Conservation (phyloP, 1,140 invertebrate species). For the Varroa destructor region DNA sequence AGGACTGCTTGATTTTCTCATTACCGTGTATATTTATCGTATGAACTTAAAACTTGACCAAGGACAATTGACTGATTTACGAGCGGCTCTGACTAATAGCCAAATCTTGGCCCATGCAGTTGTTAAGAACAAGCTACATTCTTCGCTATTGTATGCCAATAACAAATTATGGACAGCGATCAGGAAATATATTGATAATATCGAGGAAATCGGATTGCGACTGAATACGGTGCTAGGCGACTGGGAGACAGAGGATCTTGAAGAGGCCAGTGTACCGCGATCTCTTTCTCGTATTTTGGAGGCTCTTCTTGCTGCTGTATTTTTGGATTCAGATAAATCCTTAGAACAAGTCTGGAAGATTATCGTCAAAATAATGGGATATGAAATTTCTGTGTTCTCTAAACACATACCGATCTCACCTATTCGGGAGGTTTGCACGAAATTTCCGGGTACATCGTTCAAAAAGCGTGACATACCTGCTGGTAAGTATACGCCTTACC, state of each 20-base stretch:
- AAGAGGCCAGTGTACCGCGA: conserved; percentile 73
- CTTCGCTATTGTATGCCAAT: conserved; percentile 27
- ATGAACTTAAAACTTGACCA: conserved; percentile 53
- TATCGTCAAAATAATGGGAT: conserved; percentile 21
- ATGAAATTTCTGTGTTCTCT: conserved; percentile 16
- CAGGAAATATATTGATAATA: conserved; percentile 20
- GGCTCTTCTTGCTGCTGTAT: conserved; percentile 78
- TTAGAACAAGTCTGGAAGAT: conserved; percentile 68
- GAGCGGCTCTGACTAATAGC: conserved; percentile 89
- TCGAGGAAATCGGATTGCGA: conserved; percentile 9
- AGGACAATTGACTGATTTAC: conserved; percentile 73
- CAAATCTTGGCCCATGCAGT: conserved; percentile 76
- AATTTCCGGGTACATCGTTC: conserved; percentile 6
- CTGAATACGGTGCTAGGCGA: conserved; percentile 33
- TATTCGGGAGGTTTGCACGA: conserved; percentile 7
- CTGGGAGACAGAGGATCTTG: conserved; percentile 49
- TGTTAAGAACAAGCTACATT: conserved; percentile 48
- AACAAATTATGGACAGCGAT: conserved; percentile 23
- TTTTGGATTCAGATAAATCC: conserved; percentile 64
- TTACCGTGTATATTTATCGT: conserved; percentile 74
- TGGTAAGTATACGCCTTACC: too few relatives aligned
- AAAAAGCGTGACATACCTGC: not conserved
- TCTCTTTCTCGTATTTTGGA: conserved; percentile 87
- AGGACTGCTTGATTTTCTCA: conserved; percentile 65
- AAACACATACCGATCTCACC: conserved; percentile 8